Evolutionary conservation across 2,888 invertebrate species (phyloP), one percentile per base, ranked within the genome.

Genomic region (Spilarctia lutea): DNA sequence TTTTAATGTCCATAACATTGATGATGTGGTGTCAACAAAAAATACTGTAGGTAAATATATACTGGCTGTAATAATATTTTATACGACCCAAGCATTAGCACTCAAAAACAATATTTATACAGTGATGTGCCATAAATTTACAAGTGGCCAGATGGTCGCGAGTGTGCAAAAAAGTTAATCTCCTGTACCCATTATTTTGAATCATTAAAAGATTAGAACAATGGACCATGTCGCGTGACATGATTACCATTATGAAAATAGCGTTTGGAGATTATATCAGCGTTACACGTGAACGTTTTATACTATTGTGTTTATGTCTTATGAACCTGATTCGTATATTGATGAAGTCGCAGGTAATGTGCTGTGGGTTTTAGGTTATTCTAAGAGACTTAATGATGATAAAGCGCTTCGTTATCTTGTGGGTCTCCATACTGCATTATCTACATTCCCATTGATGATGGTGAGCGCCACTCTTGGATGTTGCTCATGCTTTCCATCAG

Each of bases 141-240:
- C 83, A 84, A 81, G 83, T 79, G 78, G 79, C 83, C 85, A 86
- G 85, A 87, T 84, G 84, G 77, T 77, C 82, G 80, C 78, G 83
- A 85, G 83, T 75, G 83, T 72, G 86, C 87, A 89, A 88, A 89
- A 89, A 88, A 86, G 85, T 70, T 86, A 80, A 82, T 80, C 83
- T 85, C 81, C 75, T 81, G 78, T 69, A 75, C 79, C 80, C 83
- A 83, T 84, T 83, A 85, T 86, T 87, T 86, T 87, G 87, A 83
- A 81, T 76, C 77, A 84, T 79, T 88, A 89, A 48, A 88, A 88
- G 87, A 85, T 79, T 87, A 87, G 89, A 92, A 93, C 91, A 93
- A 93, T 91, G 87, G 89, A 75, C 79, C 75, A 79, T 75, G 84
- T 89, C 86, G 89, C 91, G 90, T 91, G 91, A 91, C 91, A 88